These are phyloP conservation scores for Colistium nudipinnis DNA, from an alignment of 2,113 vertebrate genomes.

Conservation along the genomic window DNA sequence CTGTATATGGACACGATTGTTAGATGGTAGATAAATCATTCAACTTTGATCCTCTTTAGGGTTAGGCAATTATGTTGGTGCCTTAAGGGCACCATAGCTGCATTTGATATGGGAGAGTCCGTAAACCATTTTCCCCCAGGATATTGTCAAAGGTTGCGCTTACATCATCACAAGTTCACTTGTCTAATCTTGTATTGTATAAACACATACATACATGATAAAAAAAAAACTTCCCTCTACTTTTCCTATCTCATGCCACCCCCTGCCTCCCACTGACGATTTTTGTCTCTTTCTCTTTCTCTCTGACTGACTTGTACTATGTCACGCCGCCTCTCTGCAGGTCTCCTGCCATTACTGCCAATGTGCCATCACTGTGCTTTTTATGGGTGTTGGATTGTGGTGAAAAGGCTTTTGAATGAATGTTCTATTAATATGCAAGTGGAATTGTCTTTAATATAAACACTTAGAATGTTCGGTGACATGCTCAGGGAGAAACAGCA, in stretches of 20 bases:
- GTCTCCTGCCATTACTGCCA: slow-evolving; percentile 31
- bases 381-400: not conserved
- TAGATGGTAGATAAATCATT: too few species aligned
- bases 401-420: not conserved
- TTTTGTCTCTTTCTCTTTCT: slow-evolving; percentile 30
- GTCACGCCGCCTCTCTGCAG: slow-evolving; percentile 30
- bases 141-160: not conserved
- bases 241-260: slow-evolving; percentile 19
- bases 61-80: too few species aligned
- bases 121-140: not conserved
- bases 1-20: too few species aligned
- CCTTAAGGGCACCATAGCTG: not conserved
- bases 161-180: not conserved
- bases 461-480: not conserved
- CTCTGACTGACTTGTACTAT: not conserved
- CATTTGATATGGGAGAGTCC: not conserved
- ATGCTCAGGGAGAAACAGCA: too few species aligned
- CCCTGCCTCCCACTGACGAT: slow-evolving; percentile 5
- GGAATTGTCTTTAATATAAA: not conserved
- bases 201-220: not conserved
- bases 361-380: slow-evolving; percentile 1
- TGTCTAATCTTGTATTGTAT: not conserved
- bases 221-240: not conserved
- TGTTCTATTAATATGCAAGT: slow-evolving; percentile 2
- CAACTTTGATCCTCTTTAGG: too few species aligned